Percentiles rank a stretch among this genome's conserved stretches.
Conservation (phyloP, 1,140 invertebrate genomes). For the Reticulitermes speratus region DNA sequence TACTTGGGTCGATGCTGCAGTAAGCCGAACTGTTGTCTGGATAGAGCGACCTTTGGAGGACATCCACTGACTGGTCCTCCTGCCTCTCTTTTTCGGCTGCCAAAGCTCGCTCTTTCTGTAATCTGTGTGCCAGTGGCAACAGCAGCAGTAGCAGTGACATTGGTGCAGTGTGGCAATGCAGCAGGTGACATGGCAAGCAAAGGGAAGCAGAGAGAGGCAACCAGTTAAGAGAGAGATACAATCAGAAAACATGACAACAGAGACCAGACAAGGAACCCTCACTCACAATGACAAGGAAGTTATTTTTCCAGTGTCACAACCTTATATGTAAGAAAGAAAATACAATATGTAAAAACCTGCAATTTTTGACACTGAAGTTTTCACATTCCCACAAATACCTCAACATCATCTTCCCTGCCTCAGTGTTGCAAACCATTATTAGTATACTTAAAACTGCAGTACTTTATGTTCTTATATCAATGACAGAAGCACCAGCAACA, state of each 20-base stretch:
- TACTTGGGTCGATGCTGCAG: constrained; percentile 30
- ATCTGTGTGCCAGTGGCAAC: constrained; percentile 41
- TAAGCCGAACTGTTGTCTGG: constrained; percentile 34
- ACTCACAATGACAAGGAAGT: not conserved
- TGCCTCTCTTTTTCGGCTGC: constrained; percentile 51
- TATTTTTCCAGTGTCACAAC: not conserved
- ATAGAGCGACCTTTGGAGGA: constrained; percentile 39
- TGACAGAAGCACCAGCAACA: too few species aligned
- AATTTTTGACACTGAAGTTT: too few species aligned
- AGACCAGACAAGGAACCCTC: not conserved
- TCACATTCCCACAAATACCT: too few species aligned
- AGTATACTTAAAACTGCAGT: too few species aligned
- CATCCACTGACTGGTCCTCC: constrained; percentile 39
- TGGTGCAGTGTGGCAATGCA: constrained; percentile 9
- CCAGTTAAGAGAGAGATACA: constrained; percentile 9
- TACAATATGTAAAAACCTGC: not conserved
- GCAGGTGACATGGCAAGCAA: constrained; percentile 15
- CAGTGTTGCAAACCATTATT: too few species aligned
- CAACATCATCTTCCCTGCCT: too few species aligned
- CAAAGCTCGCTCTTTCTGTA: constrained; percentile 54
- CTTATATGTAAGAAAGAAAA: not conserved
- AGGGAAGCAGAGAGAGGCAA: not conserved
- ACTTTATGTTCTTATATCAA: too few species aligned
- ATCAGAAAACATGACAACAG: constrained; percentile 4
- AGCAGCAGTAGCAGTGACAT: not conserved